Base-by-base conservation (phyloP, 2,888 invertebrate species). In the Willowsia nigromaculata region DNA sequence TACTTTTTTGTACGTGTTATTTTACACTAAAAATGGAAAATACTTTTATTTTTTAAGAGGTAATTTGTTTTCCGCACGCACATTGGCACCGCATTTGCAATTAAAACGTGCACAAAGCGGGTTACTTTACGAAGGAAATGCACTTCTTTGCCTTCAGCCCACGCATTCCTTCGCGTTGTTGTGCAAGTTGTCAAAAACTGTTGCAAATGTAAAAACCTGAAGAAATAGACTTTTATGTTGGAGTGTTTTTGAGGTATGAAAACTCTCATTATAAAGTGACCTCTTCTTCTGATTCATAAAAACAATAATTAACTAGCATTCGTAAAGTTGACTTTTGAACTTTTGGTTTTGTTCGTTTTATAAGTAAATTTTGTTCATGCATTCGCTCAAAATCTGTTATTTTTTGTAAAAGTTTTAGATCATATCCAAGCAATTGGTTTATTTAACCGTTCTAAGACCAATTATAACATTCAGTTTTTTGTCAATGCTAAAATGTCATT, bases 101-200 rank as follows among this genome's bases (percentile, higher is more conserved):
- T 30, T 33, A 53, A 53, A 53, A 18, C 43, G 43, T 13, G 13
- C 43, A 43, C 43, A 9, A 9, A 37, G 9, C 37, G 13, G 43
- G 13, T 1, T 13, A 43, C 13, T 43, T 13, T 13, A 9, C 11
- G 25, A 43, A 85, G 85, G 85, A 85, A 85, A 85, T 85, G 85
- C 85, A 85, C 27, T 83, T 71, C 18, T 40, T 71, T 11, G 40
- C 40, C 71, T 71, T n/a, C 47, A 47, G 65, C 83, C 65, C 50
- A 68, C 83, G 47, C 68, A 68, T 83, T 83, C n/a, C 13, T 40
- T 25, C 1, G 15, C 56, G 18, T 9, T n/a, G n/a, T n/a, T n/a
- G n/a, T n/a, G n/a, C n/a, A n/a, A n/a, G n/a, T n/a, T n/a, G n/a
- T n/a, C n/a, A n/a, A n/a, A 62, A 7, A 13, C 1, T 30, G 27